Evolutionary conservation across 1,140 invertebrate species (phyloP), one percentile per base, ranked within the genome.

Genomic region (Potamilus streckersoni): DNA sequence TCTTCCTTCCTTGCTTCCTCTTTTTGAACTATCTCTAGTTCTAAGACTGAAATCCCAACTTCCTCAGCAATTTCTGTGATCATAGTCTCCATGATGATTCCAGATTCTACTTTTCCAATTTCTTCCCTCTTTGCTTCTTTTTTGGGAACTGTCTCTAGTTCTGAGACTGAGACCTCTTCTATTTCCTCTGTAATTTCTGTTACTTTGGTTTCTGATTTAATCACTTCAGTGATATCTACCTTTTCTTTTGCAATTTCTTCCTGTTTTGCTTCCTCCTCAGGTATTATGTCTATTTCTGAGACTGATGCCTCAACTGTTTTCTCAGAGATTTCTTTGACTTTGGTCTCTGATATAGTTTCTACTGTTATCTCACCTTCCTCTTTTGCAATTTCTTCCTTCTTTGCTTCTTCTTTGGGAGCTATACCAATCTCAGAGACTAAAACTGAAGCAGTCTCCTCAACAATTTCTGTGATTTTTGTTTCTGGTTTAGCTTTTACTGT

Each of bases 131-230:
- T 27, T 19, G 73, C 66, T 69, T 17, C 68, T 20, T 62, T 2
- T 74, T 71, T 69, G 57, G 62, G 58, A 38, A 76, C 69, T 64
- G 57, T 31, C n/a, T 11, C 56, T 0, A 67, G 20, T 60, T 74
- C 72, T 56, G 64, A 59, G 8, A 74, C 55, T 31, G 57, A 27
- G 17, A 38, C 64, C 17, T 74, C 72, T 11, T 19, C n/a, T 61
- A 68, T 69, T 56, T 76, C 76, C 27, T 72, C 78, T 57, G 49
- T 58, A 27, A 71, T 69, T 65, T 72, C 73, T 67, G 69, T 76
- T 2, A 67, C 59, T 58, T 63, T 59, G 49, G 60, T 19, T 58
- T 64, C 60, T 60, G 64, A 58, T 55, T 19, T 49, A 31, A 69
- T 58, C 23, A 55, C 65, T n/a, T 72, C 55, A 27, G 73, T 60